Evolutionary conservation across 2,797 vertebrate species (phyloP).

Genomic region (Chaunax sp.): DNA sequence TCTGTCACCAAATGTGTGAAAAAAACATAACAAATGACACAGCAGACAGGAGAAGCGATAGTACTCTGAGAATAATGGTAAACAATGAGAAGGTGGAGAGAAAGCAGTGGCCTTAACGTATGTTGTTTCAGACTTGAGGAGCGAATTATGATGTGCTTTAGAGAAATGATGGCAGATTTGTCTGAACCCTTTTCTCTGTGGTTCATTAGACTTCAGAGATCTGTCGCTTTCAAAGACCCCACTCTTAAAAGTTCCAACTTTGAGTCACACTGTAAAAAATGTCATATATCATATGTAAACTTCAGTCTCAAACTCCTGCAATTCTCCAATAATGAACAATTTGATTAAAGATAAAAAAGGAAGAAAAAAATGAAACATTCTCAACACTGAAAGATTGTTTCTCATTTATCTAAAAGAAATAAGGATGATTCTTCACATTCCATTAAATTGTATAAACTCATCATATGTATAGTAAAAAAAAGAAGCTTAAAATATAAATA

Average conservation of each 20-base stretch:
- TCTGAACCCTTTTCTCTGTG: slow-evolving; percentile 51
- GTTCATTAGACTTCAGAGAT: slow-evolving; percentile 49
- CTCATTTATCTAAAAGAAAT: too few species aligned
- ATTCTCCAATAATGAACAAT: not conserved
- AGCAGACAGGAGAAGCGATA: slow-evolving; percentile 20
- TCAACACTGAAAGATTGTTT: not conserved
- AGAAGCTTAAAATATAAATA: too few species aligned
- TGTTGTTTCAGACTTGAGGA: slow-evolving; percentile 24
- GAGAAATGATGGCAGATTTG: slow-evolving; percentile 45
- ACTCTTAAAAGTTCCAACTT: slow-evolving; percentile 2
- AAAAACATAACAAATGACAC: slow-evolving; percentile 24
- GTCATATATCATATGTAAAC: not conserved
- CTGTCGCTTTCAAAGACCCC: not conserved
- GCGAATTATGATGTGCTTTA: slow-evolving; percentile 38
- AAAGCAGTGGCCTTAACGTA: slow-evolving; percentile 25
- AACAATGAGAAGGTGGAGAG: slow-evolving; percentile 49
- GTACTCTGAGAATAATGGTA: slow-evolving; percentile 39
- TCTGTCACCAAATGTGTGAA: slow-evolving; percentile 31
- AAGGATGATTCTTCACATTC: too few species aligned
- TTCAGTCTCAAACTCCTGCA: not conserved
- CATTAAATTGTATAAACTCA: too few species aligned
- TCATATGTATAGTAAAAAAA: too few species aligned
- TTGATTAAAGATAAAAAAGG: not conserved
- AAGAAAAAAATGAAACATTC: too few species aligned
- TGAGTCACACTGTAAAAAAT: slow-evolving; percentile 31